A percentile compares a stretch with the other conserved stretches of the same genome.
Conservation (phyloP, 2,888 invertebrate genomes). For the Brenthis daphne region DNA sequence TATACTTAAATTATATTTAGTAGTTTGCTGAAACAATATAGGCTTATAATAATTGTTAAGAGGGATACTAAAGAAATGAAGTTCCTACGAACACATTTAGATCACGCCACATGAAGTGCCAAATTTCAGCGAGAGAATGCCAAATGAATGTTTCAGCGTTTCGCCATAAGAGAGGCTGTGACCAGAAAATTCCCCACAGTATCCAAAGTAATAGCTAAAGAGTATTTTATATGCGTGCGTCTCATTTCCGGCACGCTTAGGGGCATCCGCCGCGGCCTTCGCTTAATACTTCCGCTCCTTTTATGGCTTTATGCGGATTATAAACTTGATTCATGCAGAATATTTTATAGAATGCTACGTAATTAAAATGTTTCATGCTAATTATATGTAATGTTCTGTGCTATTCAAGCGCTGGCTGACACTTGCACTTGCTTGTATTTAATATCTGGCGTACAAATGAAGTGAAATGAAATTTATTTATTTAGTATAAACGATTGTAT, state of each 20-base stretch:
- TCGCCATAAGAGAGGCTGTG: neutral
- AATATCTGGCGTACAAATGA: no score
- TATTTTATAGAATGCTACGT: conserved; percentile 19
- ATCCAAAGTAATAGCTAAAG: conserved; percentile 1
- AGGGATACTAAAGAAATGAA: no score
- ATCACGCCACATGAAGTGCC: neutral
- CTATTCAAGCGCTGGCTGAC: neutral
- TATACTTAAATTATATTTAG: no score
- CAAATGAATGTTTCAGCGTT: neutral
- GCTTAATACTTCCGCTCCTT: conserved; percentile 28
- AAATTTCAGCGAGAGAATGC: neutral
- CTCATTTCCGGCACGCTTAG: conserved; percentile 27
- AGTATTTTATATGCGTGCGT: conserved; percentile 27
- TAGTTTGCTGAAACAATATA: no score
- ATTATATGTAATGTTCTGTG: neutral
- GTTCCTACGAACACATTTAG: neutral
- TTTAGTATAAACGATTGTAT: no score
- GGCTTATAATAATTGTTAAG: no score
- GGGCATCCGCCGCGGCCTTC: conserved; percentile 24
- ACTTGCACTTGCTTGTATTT: neutral
- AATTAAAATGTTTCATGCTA: conserved; percentile 19
- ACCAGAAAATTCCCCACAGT: neutral
- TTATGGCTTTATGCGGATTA: conserved; percentile 30
- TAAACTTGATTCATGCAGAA: conserved; percentile 17
- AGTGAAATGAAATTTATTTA: no score